Percentiles rank a stretch among this genome's conserved stretches.
phyloP scores from a whole-genome alignment of 2,113 vertebrate genomes.

The Cebus imitator region DNA sequence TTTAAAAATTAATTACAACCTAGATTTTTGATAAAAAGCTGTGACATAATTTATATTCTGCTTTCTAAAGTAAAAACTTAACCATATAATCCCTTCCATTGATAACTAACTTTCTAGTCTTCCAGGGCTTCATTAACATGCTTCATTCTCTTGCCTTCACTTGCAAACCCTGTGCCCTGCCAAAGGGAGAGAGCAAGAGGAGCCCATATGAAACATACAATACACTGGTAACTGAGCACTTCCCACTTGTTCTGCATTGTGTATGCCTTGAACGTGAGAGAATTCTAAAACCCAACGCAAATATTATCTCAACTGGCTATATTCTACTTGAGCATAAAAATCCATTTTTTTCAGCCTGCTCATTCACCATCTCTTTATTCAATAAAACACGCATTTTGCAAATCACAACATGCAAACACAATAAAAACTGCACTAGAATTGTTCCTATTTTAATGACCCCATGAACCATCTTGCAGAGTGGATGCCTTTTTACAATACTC shows the following conservation, averaged over 20 bases:
- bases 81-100: neutral
- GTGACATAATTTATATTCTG: neutral
- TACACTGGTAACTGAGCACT: neutral
- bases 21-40: neutral
- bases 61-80: slow-evolving; percentile 12
- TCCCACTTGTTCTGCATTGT: neutral
- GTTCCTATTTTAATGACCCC: neutral
- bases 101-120: neutral
- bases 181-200: neutral
- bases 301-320: slow-evolving; percentile 3
- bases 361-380: slow-evolving; percentile 20
- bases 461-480: neutral
- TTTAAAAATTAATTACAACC: slow-evolving; percentile 21
- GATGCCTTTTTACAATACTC: slow-evolving; percentile 35
- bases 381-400: slow-evolving; percentile 18
- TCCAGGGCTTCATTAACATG: neutral
- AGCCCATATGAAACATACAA: neutral
- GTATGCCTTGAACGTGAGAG: neutral
- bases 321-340: neutral
- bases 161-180: neutral
- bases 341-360: neutral
- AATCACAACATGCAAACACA: slow-evolving; percentile 49
- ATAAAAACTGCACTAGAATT: slow-evolving; percentile 10
- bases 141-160: neutral
- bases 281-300: slow-evolving; percentile 37